phyloP scores from a whole-genome alignment of 2,113 vertebrate species.

The Lophius piscatorius region DNA sequence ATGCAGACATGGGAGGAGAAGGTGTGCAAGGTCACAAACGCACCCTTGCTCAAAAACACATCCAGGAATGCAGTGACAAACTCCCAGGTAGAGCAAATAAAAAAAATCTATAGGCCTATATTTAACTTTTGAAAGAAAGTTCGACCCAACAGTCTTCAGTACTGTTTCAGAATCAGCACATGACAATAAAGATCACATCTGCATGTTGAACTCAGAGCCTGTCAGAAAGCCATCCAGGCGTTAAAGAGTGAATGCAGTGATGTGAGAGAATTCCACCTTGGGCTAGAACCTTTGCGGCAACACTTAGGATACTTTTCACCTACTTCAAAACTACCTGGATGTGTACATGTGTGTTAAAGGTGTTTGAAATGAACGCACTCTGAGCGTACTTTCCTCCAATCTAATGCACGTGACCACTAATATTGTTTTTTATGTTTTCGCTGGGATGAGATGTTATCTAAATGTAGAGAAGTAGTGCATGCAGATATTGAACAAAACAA shows the following conservation, averaged over 20 bases:
- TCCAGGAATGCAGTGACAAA: too few species aligned
- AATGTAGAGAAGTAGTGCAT: neutral
- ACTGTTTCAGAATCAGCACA: neutral
- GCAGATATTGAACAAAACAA: neutral
- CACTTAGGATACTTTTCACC: conserved; percentile 34
- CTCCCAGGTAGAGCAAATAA: too few species aligned
- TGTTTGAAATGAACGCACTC: too few species aligned
- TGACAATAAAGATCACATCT: neutral
- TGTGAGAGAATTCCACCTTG: conserved; percentile 45
- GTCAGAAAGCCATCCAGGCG: conserved; percentile 22
- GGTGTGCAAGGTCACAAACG: conserved; percentile 52
- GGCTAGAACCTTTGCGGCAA: conserved; percentile 50
- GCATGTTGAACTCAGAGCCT: conserved; percentile 11
- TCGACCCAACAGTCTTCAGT: neutral
- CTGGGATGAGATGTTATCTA: neutral
- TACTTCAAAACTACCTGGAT: too few species aligned
- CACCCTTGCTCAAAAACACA: neutral
- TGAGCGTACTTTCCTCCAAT: neutral
- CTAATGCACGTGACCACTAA: conserved; percentile 18
- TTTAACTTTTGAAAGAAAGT: too few species aligned
- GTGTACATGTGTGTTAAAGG: too few species aligned
- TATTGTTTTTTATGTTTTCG: neutral
- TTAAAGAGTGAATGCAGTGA: conserved; percentile 18
- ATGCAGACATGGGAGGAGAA: conserved; percentile 53
- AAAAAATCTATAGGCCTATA: too few species aligned